Percentiles rank a stretch among this genome's conserved stretches.
These are phyloP conservation scores for Eublepharis macularius DNA, from an alignment of 2,113 vertebrate genomes.

Conservation along the genomic window DNA sequence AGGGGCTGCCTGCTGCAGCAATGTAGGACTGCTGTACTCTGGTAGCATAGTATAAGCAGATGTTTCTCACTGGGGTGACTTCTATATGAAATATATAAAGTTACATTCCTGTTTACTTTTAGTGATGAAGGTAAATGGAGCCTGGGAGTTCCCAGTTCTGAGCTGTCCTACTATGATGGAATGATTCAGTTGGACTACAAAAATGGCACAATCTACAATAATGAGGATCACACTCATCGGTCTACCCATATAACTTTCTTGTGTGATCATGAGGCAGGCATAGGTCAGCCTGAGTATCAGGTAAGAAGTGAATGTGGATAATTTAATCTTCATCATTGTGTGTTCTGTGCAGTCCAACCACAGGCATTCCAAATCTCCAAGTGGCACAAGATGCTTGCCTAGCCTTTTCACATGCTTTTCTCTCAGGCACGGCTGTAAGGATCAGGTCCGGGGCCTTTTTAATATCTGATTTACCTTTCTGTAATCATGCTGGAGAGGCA, in stretches of 20 bases:
- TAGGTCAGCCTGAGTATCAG: slow-evolving; percentile 89
- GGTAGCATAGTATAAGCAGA: not conserved
- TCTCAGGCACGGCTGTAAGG: too few relatives aligned
- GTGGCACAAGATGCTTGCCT: too few relatives aligned
- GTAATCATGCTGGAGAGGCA: too few relatives aligned
- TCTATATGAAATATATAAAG: not conserved
- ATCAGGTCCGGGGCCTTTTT: too few relatives aligned
- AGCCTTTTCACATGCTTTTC: too few relatives aligned
- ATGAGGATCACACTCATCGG: slow-evolving; percentile 77
- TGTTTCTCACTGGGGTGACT: not conserved
- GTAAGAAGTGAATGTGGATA: slow-evolving; percentile 62
- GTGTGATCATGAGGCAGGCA: slow-evolving; percentile 84
- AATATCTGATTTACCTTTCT: too few relatives aligned
- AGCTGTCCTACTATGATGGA: slow-evolving; percentile 91
- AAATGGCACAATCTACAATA: slow-evolving; percentile 87
- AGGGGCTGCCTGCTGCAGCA: not conserved
- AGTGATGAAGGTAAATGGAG: slow-evolving; percentile 77
- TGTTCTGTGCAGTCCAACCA: too few relatives aligned
- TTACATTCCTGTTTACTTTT: not conserved
- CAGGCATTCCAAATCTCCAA: too few relatives aligned
- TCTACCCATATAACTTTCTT: slow-evolving; percentile 91
- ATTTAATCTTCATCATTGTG: not conserved
- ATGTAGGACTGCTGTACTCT: not conserved
- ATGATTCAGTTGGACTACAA: slow-evolving; percentile 88
- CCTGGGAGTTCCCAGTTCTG: slow-evolving; percentile 82